A percentile compares a stretch with the other conserved stretches of the same genome.
These are phyloP conservation scores for Artemia sp. DNA, from an alignment of 2,888 invertebrate genomes.

Conservation along the genomic window DNA sequence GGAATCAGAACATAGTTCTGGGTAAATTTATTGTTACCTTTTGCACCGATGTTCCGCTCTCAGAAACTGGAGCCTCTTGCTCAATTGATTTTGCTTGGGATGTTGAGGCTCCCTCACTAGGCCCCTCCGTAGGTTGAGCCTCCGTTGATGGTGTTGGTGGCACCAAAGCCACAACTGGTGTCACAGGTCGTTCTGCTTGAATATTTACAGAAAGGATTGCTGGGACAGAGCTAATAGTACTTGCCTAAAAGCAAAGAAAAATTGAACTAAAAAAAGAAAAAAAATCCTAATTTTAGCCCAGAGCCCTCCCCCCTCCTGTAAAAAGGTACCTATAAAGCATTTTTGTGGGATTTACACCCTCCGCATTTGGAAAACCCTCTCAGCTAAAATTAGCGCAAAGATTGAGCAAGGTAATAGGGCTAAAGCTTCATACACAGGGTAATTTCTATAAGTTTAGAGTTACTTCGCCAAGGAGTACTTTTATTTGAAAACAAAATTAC, in stretches of 20 bases:
- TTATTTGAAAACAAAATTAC: no score
- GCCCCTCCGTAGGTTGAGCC: not conserved
- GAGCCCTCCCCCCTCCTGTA: no score
- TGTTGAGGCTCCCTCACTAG: slow-evolving; percentile 3
- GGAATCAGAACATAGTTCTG: no score
- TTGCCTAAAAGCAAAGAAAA: not conserved
- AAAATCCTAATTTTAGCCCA: not conserved
- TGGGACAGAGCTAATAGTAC: not conserved
- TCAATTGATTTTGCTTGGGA: not conserved
- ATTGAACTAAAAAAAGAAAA: not conserved
- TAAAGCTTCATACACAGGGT: no score
- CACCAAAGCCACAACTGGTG: slow-evolving; percentile 4
- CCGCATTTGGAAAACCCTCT: no score
- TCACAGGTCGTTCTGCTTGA: not conserved
- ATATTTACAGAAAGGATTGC: not conserved
- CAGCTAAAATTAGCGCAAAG: no score
- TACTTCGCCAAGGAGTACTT: no score
- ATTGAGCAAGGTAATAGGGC: no score
- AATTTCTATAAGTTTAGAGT: no score
- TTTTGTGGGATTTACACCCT: no score
- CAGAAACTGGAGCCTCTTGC: not conserved
- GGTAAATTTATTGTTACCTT: no score
- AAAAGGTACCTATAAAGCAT: no score
- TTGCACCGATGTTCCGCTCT: not conserved
- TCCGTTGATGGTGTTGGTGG: slow-evolving; percentile 4